Evolutionary conservation across 37 sponge, comb jelly and placozoan species (phyloP).

Genomic region (Halichondria panicea): DNA sequence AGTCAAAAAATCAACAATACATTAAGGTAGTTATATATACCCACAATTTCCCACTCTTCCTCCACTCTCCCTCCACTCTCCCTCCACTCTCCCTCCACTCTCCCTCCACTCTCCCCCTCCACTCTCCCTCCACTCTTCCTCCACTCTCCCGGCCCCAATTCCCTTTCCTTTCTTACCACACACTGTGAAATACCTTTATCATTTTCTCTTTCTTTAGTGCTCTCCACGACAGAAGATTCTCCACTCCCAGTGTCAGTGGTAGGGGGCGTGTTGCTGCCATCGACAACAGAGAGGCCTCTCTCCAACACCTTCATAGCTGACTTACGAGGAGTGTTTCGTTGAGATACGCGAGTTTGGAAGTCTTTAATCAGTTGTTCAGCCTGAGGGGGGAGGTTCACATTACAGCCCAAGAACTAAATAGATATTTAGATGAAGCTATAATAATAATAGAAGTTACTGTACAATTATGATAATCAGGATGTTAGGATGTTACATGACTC

Average conservation of each 20-base stretch:
- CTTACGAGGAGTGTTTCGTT: slow-evolving; percentile 6
- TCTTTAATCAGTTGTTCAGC: slow-evolving; percentile 20
- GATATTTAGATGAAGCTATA: too few species aligned
- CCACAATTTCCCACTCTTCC: slow-evolving; percentile 72
- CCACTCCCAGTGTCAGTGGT: too few species aligned
- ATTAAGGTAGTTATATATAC: too few species aligned
- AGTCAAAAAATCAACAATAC: too few species aligned
- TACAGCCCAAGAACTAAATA: background rate
- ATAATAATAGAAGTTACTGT: too few species aligned
- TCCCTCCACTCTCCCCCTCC: background rate
- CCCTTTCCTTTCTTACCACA: background rate
- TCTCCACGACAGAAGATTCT: too few species aligned
- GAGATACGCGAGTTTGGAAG: slow-evolving; percentile 9
- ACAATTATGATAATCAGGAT: too few species aligned
- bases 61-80: slow-evolving; percentile 20
- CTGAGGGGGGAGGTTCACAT: background rate
- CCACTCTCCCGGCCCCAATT: background rate
- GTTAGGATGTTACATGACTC: too few species aligned
- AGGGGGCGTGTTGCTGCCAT: too few species aligned
- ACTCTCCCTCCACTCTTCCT: background rate
- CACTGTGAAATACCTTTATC: background rate
- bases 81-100: background rate
- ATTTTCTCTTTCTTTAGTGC: too few species aligned
- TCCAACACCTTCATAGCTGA: background rate
- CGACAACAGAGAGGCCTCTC: background rate